A percentile compares a stretch with the other conserved stretches of the same genome.
Conservation (phyloP, 1,140 invertebrate genomes). For the Frieseomelitta varia region DNA sequence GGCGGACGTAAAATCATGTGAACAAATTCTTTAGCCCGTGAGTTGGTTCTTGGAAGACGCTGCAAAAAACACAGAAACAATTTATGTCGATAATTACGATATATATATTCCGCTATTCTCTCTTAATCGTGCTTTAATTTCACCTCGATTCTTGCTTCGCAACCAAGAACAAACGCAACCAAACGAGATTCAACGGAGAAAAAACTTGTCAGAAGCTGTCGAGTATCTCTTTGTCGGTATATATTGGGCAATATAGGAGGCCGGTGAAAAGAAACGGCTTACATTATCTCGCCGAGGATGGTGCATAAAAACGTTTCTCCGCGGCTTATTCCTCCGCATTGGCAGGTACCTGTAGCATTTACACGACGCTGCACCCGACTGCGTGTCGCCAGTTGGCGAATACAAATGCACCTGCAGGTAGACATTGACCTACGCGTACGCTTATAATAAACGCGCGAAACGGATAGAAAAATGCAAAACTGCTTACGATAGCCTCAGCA, state of each 20-base stretch:
- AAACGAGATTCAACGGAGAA: background rate
- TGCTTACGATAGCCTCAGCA: background rate
- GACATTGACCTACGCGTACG: slow-evolving; percentile 26
- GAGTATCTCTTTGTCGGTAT: slow-evolving; percentile 24
- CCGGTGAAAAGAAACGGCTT: slow-evolving; percentile 33
- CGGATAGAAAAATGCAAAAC: background rate
- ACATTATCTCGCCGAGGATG: slow-evolving; percentile 38
- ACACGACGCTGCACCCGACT: slow-evolving; percentile 34
- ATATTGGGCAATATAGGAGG: slow-evolving; percentile 4
- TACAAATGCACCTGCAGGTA: slow-evolving; percentile 51
- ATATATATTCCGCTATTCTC: background rate
- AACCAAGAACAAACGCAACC: background rate
- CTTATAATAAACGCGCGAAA: background rate
- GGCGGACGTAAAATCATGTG: background rate
- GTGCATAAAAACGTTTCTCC: slow-evolving; percentile 38
- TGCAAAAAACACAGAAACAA: background rate
- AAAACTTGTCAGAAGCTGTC: slow-evolving; percentile 7
- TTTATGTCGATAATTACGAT: background rate
- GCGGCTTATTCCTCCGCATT: slow-evolving; percentile 45
- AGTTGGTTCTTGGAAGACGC: background rate
- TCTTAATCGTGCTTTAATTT: background rate
- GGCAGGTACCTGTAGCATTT: slow-evolving; percentile 51
- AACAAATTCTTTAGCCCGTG: background rate
- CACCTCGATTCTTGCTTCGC: background rate
- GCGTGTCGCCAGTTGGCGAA: slow-evolving; percentile 42